Conservation (phyloP, 2,888 invertebrate genomes). For the Malacosoma neustria region DNA sequence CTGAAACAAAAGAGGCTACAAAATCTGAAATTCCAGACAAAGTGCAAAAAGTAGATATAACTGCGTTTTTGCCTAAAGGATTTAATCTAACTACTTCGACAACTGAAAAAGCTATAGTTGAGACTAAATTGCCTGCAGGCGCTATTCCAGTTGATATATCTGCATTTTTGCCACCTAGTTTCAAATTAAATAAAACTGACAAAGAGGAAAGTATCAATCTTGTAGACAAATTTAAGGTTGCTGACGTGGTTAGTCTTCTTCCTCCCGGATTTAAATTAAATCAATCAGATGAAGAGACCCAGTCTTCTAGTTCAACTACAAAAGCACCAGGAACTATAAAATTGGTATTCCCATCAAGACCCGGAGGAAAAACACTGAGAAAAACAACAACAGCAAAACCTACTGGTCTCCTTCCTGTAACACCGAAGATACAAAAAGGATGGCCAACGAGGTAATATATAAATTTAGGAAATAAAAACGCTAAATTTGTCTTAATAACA, state of each 20-base stretch:
- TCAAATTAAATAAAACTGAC: constrained; percentile 49
- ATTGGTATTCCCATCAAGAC: constrained; percentile 86
- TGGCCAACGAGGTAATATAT: constrained; percentile 83
- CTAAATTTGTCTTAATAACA: no score
- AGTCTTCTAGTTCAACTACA: constrained; percentile 33
- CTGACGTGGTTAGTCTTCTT: constrained; percentile 76
- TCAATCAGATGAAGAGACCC: constrained; percentile 25
- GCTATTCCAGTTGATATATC: constrained; percentile 64
- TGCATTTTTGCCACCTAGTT: constrained; percentile 78
- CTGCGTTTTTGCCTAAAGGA: constrained; percentile 77
- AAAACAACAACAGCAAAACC: constrained; percentile 77
- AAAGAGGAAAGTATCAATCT: constrained; percentile 21
- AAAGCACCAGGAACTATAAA: constrained; percentile 74
- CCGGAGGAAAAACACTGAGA: constrained; percentile 77
- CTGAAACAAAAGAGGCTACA: constrained; percentile 32
- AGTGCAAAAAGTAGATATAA: constrained; percentile 58
- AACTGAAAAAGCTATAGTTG: constrained; percentile 36
- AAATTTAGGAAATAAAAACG: no score
- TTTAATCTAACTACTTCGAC: constrained; percentile 61
- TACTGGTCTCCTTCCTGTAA: constrained; percentile 53
- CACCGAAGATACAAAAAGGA: constrained; percentile 86
- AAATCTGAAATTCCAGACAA: constrained; percentile 41
- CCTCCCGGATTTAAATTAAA: constrained; percentile 76
- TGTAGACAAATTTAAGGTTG: constrained; percentile 38
- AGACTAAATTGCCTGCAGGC: constrained; percentile 29